Conservation (phyloP, 2,888 invertebrate species). For the Dasysyrphus tricinctus region DNA sequence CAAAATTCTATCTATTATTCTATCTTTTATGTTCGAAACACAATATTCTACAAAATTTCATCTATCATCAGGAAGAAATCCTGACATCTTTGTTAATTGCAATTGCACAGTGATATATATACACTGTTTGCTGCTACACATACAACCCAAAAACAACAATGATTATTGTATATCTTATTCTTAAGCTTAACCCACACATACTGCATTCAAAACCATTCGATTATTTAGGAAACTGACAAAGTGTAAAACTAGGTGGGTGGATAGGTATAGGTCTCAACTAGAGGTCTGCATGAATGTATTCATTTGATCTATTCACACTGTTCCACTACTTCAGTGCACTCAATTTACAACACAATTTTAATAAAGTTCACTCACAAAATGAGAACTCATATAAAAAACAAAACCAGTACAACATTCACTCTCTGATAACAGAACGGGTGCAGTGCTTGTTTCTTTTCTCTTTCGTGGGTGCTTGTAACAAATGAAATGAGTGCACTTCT, state of each 20-base stretch:
- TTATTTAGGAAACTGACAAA: constrained; percentile 47
- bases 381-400: too few relatives aligned
- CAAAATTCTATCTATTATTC: neutral
- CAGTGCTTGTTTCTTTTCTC: too few relatives aligned
- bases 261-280: too few relatives aligned
- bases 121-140: neutral
- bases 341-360: too few relatives aligned
- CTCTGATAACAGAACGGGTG: too few relatives aligned
- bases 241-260: constrained; percentile 36
- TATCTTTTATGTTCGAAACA: constrained; percentile 5
- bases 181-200: constrained; percentile 1
- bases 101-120: constrained; percentile 42
- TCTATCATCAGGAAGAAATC: constrained; percentile 51
- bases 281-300: too few relatives aligned
- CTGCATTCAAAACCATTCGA: constrained; percentile 27
- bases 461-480: too few relatives aligned
- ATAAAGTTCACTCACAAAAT: too few relatives aligned
- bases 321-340: too few relatives aligned
- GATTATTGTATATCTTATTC: constrained; percentile 14
- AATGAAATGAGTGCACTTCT: too few relatives aligned
- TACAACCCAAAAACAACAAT: neutral
- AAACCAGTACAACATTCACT: too few relatives aligned
- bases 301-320: too few relatives aligned
- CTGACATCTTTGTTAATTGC: constrained; percentile 63
- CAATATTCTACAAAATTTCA: constrained; percentile 47